These are phyloP conservation scores for Apocrypta bakeri DNA, from an alignment of 1,140 invertebrate species.

Conservation along the genomic window DNA sequence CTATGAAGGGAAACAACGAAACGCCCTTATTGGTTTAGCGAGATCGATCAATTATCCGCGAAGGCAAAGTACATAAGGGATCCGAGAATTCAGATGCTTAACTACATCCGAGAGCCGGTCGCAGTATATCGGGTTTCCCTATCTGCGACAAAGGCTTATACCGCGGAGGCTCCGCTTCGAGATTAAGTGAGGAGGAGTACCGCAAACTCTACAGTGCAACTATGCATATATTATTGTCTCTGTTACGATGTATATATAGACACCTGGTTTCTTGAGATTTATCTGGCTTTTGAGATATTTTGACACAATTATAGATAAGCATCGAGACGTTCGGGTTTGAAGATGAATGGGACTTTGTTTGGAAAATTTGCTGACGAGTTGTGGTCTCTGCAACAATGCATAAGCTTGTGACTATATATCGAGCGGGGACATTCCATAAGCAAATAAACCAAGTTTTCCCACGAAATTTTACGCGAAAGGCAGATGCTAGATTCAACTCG, in stretches of 20 bases:
- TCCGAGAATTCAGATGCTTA: background rate
- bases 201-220: background rate
- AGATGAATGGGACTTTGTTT: background rate
- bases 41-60: slow-evolving; percentile 38
- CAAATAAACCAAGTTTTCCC: background rate
- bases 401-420: no score
- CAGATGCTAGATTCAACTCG: background rate
- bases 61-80: background rate
- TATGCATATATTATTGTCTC: background rate
- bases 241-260: background rate
- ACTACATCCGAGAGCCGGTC: background rate
- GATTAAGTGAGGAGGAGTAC: background rate
- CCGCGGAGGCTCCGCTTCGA: background rate
- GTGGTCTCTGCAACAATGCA: background rate
- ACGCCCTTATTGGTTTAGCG: slow-evolving; percentile 20
- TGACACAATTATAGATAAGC: slow-evolving; percentile 34
- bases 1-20: slow-evolving; percentile 40
- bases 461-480: background rate
- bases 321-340: background rate
- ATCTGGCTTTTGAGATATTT: background rate
- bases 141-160: background rate
- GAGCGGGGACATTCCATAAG: background rate
- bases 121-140: slow-evolving; percentile 1
- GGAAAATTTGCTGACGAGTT: background rate
- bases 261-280: background rate